Evolutionary conservation across 2,888 invertebrate genomes (phyloP), one percentile per base, ranked within the genome.

Genomic region (Mythimna pallens): DNA sequence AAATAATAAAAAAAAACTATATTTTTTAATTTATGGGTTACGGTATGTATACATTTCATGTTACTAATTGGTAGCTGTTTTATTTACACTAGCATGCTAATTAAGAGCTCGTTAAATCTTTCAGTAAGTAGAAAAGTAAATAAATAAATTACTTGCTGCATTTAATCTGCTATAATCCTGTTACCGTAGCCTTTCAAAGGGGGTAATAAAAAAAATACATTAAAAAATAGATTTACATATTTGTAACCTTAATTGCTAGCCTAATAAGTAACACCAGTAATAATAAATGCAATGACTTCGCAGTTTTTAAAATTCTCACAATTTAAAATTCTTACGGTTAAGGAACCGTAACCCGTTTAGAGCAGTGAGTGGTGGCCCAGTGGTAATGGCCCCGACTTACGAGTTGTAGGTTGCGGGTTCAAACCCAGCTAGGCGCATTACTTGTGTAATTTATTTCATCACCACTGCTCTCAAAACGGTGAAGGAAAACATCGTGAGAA

Each of bases 31-130:
- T 64, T 52, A 71, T 67, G 57, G 9, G 43, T 77, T 65, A 70
- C 65, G 55, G 62, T 20, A 65, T 20, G 17, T 43, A 58, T 50
- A 58, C 5, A 55, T 34, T 59, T 61, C 63, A 17, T 59, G 22
- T 64, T 50, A 62, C 54, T 77, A 77, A 77, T 77, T 77, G 55
- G 63, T 34, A n/a, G 8, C n/a, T 25, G 17, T 58, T 47, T 50
- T 70, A 65, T 77, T 77, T 55, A 59, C 25, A 77, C 40, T 58
- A 30, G 43, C 57, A 22, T 40, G 9, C 36, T 70, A 58, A 71
- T 77, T 66, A 20, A 59, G 2, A 43, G 63, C n/a, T 67, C 54
- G 71, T 77, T 54, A 65, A 64, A 43, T 59, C 34, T 54, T 54
- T 55, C 61, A 74, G 6, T 57, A 20, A n/a, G 17, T 75, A 30